Percentiles rank a stretch among this genome's conserved stretches.
phyloP scores from a whole-genome alignment of 2,797 vertebrate species.

The Acrocephalus scirpaceus region DNA sequence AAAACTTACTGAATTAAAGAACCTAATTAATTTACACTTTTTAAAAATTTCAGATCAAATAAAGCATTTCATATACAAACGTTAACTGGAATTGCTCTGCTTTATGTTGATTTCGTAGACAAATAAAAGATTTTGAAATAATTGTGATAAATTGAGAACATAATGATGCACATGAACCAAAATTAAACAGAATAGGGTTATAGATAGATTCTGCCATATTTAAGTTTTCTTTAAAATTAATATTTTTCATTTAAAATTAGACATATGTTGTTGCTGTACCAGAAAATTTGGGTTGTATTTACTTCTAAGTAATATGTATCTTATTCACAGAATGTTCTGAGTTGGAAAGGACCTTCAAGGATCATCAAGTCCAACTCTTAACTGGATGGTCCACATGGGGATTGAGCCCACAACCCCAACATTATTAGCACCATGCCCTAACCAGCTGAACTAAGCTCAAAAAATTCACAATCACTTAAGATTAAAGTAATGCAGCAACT shows the following conservation, averaged over 20 bases:
- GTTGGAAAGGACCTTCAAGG: background rate
- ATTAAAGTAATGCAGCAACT: background rate
- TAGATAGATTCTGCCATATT: background rate
- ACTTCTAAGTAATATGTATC: background rate
- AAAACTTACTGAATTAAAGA: background rate
- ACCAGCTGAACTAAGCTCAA: background rate
- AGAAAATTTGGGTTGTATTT: background rate
- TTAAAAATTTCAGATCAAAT: background rate
- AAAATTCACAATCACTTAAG: background rate
- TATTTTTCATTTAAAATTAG: background rate
- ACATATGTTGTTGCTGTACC: accelerated
- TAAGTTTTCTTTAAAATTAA: background rate
- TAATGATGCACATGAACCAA: background rate
- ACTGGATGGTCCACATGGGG: background rate
- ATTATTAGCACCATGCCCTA: background rate
- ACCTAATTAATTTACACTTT: background rate
- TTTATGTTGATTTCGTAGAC: background rate
- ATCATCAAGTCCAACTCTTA: background rate
- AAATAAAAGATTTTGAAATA: background rate
- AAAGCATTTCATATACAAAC: background rate
- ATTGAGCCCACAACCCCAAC: background rate
- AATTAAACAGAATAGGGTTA: background rate
- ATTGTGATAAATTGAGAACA: background rate
- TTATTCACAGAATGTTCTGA: background rate
- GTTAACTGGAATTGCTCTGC: background rate